Evolutionary conservation across 2,797 vertebrate species (phyloP), one percentile per base, ranked within the genome.

Genomic region (Onychomys torridus): DNA sequence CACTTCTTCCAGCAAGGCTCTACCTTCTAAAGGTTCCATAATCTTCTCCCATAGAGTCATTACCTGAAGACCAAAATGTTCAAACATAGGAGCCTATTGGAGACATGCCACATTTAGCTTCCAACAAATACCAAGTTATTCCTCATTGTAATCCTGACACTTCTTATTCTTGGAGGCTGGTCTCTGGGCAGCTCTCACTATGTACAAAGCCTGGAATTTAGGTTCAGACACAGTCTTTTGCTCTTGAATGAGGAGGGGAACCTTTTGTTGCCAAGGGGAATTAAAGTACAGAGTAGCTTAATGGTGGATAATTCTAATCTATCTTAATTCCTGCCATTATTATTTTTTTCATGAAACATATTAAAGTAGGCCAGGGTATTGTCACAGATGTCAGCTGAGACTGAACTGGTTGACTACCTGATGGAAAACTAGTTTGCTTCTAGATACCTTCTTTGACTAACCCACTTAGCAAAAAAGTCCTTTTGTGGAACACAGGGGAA

Each of bases 291-390:
- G 25, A 43, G 34, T 89, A 63, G 7, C 37, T 83, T 85, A 46
- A 40, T 7, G 87, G 52, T 75, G 19, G 25, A 59, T 46, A 55
- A 1, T n/a, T 88, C 3, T 94, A 49, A 6, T 43, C 29, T 95
- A 37, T 67, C 46, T 94, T 67, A 89, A 55, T 71, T 95, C 37
- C 52, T 79, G 29, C 37, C 75, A 65, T 86, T 94, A 59, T n/a
- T n/a, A 67, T 21, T 77, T 37, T 10, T 55, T 76, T 57, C 23
- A 21, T 14, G 29, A 75, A 46, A 81, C 86, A 19, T 25, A 13
- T 71, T 77, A 76, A 52, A 49, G 13, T 75, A 76, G 5, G 43
- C 81, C 4, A 76, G 40, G 9, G 49, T 81, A 37, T 19, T 91
- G 55, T 86, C 29, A 32, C 29, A 92, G 69, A 90, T 87, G 77